Base-by-base conservation (phyloP, 2,888 invertebrate species). In the Dusona sp. region DNA sequence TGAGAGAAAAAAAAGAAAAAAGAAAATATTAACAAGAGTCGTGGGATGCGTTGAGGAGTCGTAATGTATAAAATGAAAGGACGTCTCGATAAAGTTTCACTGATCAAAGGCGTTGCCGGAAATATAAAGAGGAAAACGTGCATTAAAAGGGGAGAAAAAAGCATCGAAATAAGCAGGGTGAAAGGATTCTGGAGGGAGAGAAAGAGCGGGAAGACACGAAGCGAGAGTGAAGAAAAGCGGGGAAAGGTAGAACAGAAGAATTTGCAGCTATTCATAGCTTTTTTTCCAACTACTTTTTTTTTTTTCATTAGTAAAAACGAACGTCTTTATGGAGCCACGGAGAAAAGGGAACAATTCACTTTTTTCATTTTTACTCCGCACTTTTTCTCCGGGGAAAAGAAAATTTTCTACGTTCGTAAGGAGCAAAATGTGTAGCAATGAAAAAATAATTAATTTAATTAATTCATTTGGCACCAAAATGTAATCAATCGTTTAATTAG, bases 191-290 rank as follows among this genome's bases (percentile, higher is more conserved):
- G 83, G 33, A 38, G 87, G 87, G 72, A 86, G 88, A 88, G 78
- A 65, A 85, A 88, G 79, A 86, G 88, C 65, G 85, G 80, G 88
- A 90, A 16, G 29, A 61, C 61, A 57, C 25, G 57, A 25, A 25
- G 57, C 61, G 6, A 13, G 29, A 61, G 29, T 61, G 13, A 6
- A 29, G 61, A 29, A 61, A 61, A 29, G 29, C 7, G 61, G 29
- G 61, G 29, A 29, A 29, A 29, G 25, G 61, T 25, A 61, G 16
- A 29, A 61, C 61, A 29, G 29, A 61, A 16, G 61, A 61, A 61
- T 65, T 42, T 19, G 29, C 3, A 54, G 13, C 33, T 51, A 36
- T 73, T 80, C 64, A 61, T 13, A 29, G 19, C 48, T 64, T 45
- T 73, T 65, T 51, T 64, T 16, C 9, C 48, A n/a, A 45, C 29